phyloP scores from a whole-genome alignment of 23 tunicate genomes.

The Diplosoma virens region DNA sequence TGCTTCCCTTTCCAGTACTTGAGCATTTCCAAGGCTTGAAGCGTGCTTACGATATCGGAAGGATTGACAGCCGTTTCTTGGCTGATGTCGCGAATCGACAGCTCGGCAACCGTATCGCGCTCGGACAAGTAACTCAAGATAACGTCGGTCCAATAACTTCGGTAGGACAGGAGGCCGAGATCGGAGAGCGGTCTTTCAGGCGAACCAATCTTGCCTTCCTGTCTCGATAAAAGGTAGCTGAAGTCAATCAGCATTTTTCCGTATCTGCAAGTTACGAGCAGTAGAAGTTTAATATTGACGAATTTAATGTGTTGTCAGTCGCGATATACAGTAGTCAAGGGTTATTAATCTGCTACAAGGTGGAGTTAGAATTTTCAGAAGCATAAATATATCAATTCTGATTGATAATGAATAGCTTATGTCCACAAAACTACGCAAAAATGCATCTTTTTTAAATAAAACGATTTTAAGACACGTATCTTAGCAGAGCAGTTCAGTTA shows the following conservation, averaged over 20 bases:
- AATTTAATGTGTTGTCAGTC: no score
- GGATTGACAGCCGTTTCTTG: conserved; percentile 90
- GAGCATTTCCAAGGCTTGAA: conserved; percentile 89
- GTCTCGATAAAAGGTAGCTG: conserved; percentile 76
- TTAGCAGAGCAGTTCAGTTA: no score
- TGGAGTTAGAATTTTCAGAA: no score
- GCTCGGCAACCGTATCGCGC: conserved; percentile 42
- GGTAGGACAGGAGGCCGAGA: conserved; percentile 76
- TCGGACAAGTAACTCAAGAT: conserved; percentile 64
- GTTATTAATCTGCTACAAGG: no score
- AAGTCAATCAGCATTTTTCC: conserved; percentile 96
- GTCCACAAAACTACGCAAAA: no score
- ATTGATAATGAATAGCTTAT: no score
- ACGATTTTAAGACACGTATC: no score
- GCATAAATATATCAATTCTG: no score
- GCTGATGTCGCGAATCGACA: conserved; percentile 80
- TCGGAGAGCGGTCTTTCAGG: conserved; percentile 96
- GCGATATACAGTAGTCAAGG: no score
- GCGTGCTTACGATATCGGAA: conserved; percentile 82
- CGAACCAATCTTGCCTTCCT: conserved; percentile 85
- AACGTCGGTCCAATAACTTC: conserved; percentile 96
- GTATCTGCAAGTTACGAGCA: conserved; percentile 39
- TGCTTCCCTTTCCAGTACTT: conserved; percentile 98
- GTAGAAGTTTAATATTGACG: no score
- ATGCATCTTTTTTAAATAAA: no score